Percentiles rank a stretch among this genome's conserved stretches.
phyloP scores from a whole-genome alignment of 2,797 vertebrate genomes.

The Alfaro cultratus region DNA sequence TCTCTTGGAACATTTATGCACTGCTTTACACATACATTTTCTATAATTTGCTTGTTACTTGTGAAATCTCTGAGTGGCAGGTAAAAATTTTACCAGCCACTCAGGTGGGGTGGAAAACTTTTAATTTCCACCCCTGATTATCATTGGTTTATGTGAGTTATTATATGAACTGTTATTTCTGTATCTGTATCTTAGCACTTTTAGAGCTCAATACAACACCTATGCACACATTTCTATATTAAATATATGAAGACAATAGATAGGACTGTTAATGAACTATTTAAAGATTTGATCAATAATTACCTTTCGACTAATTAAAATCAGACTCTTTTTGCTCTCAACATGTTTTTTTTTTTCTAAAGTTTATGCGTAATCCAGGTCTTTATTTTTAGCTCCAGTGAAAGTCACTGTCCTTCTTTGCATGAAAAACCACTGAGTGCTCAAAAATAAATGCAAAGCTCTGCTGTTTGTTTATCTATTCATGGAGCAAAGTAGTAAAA shows the following conservation, averaged over 20 bases:
- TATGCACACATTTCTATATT: too few relatives aligned
- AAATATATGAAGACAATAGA: background rate
- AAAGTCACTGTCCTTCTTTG: background rate
- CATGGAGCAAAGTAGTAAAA: slow-evolving; percentile 16
- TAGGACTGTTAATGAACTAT: background rate
- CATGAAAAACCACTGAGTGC: background rate
- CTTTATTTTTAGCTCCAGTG: background rate
- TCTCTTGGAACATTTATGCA: too few relatives aligned
- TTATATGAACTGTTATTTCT: background rate
- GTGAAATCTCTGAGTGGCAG: too few relatives aligned
- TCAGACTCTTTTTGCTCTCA: background rate
- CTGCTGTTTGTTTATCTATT: slow-evolving; percentile 38
- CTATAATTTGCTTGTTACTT: too few relatives aligned
- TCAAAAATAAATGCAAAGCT: slow-evolving; percentile 17
- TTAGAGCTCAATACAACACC: background rate
- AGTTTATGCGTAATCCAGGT: background rate
- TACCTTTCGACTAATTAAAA: background rate
- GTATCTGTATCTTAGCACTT: background rate
- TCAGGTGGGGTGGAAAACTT: too few relatives aligned
- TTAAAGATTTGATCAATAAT: background rate
- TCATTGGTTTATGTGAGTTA: background rate
- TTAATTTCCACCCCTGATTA: too few relatives aligned
- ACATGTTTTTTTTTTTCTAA: background rate
- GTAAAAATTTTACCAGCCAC: too few relatives aligned
- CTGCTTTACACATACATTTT: too few relatives aligned